These are phyloP conservation scores for Drosophila fuyamai DNA, from an alignment of 1,140 invertebrate genomes.

Conservation along the genomic window DNA sequence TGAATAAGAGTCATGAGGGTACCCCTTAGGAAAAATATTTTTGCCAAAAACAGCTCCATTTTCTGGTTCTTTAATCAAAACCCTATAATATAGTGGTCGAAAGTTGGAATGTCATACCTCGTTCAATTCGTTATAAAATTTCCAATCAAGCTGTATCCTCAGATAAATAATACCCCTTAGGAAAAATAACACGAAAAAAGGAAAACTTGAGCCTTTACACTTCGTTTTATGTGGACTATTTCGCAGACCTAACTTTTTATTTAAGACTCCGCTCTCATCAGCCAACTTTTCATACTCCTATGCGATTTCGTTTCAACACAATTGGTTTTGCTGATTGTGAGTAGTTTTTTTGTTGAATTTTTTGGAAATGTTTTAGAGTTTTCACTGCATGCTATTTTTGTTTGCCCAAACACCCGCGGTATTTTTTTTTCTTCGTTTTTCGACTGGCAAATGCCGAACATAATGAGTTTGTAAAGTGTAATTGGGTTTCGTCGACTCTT, in stretches of 20 bases:
- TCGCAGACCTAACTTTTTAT: background rate
- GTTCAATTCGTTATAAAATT: no score
- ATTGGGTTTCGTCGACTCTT: slow-evolving; percentile 39
- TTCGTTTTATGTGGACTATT: no score
- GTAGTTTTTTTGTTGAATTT: slow-evolving; percentile 5
- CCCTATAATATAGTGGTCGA: no score
- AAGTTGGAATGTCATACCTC: no score
- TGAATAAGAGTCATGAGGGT: no score
- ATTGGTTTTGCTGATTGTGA: slow-evolving; percentile 22
- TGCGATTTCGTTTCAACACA: slow-evolving; percentile 37
- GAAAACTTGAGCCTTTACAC: no score
- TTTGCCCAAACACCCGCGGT: slow-evolving; percentile 54
- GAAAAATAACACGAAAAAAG: no score
- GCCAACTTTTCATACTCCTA: slow-evolving; percentile 24
- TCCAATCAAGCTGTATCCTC: no score
- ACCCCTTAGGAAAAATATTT: no score
- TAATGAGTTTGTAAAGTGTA: slow-evolving; percentile 78
- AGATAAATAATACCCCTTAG: no score
- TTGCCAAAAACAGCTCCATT: no score
- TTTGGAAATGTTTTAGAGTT: slow-evolving; percentile 14
- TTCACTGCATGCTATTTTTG: slow-evolving; percentile 37
- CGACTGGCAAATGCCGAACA: slow-evolving; percentile 50
- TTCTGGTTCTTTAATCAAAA: no score
- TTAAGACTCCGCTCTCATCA: slow-evolving; percentile 28
- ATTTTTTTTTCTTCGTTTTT: slow-evolving; percentile 9